phyloP scores from a whole-genome alignment of 2,888 invertebrate species.

The Napeogenes inachia region DNA sequence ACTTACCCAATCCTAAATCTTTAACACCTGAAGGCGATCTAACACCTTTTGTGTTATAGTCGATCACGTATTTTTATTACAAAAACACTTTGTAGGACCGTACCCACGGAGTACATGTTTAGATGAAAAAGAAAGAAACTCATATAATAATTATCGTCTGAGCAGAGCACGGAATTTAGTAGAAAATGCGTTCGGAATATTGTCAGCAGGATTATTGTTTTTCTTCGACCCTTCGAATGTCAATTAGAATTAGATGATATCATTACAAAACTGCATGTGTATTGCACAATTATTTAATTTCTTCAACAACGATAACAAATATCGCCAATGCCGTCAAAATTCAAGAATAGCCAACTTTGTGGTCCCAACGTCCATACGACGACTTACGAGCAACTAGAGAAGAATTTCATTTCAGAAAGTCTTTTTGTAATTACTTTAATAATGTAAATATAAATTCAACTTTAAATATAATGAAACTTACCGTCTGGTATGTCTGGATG shows the following conservation, averaged over 20 bases:
- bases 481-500: slow-evolving; percentile 33
- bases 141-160: slow-evolving; percentile 28
- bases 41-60: slow-evolving; percentile 31
- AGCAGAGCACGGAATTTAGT: too few relatives aligned
- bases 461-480: slow-evolving; percentile 28
- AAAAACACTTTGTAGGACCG: slow-evolving; percentile 13
- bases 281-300: slow-evolving; percentile 24
- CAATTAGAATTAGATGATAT: slow-evolving; percentile 31
- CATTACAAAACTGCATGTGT: slow-evolving; percentile 30
- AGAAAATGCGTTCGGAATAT: slow-evolving; percentile 28
- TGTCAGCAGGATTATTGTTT: slow-evolving; percentile 24
- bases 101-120: slow-evolving; percentile 9
- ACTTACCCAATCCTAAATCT: slow-evolving; percentile 6
- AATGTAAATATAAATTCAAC: slow-evolving; percentile 19
- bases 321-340: slow-evolving; percentile 14
- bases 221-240: slow-evolving; percentile 31
- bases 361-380: slow-evolving; percentile 32
- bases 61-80: slow-evolving; percentile 11
- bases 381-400: slow-evolving; percentile 33
- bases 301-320: too few relatives aligned
- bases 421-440: slow-evolving; percentile 35
- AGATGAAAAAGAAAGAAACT: slow-evolving; percentile 9
- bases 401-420: slow-evolving; percentile 32
- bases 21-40: slow-evolving; percentile 11
- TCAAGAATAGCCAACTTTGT: slow-evolving; percentile 30